Evolutionary conservation across 2,888 invertebrate species (phyloP), one percentile per base, ranked within the genome.

Genomic region (Drosophila anceps): DNA sequence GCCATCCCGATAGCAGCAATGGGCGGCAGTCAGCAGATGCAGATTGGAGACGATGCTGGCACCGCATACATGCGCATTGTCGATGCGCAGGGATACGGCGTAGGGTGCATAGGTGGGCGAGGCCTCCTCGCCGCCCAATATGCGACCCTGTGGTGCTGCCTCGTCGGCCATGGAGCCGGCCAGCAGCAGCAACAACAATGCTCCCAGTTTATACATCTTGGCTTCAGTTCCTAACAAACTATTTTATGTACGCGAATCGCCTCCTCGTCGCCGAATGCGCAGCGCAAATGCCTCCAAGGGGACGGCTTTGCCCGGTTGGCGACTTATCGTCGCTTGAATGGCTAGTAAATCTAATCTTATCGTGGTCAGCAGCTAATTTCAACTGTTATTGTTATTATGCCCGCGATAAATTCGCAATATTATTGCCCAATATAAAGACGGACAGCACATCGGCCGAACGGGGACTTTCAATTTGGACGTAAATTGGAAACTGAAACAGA

Each of bases 111-210:
- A 84, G 3, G 75, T 85, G 27, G 78, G 61, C 0, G 8, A 48
- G 2, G 92, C 93, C 59, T 92, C 90, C 4, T 71, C 73, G 2
- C 94, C 93, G 48, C 91, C 92, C 65, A 85, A 44, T 51, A 92
- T 92, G 35, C 92, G 85, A 0, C 44, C 66, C 6, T 60, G 4
- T 1, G 63, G 69, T 33, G 12, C 29, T 7, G 31, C n/a, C 13
- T 63, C 44, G 6, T 8, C 27, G 10, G 33, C 35, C 27, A 27
- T 12, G 39, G 33, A 13, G 10, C 69, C 31, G n/a, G 13, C 46
- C 27, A 74, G 33, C 6, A 67, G 33, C 6, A 43, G 33, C 29
- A 37, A 33, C 29, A 37, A 33, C 24, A 39, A 37, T 31, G 43
- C 54, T 41, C 7, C 51, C 13, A 51, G 12, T 7, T 15, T 9